Conservation (phyloP, 2,888 invertebrate species). For the Sclerodermus sp. region DNA sequence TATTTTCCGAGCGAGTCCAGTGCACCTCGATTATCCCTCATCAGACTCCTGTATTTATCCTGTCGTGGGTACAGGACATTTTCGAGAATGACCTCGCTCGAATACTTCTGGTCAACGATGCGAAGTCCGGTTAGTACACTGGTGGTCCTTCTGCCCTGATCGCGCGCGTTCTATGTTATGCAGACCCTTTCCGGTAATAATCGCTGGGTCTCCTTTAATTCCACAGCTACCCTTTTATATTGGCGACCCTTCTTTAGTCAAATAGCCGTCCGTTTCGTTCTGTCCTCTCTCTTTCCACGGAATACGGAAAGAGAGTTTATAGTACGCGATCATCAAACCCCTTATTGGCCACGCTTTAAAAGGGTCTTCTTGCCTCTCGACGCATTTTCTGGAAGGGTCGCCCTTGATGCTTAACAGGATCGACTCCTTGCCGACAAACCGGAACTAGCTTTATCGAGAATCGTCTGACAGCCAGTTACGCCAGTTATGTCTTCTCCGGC, state of each 20-base stretch:
- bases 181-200: conserved; percentile 37
- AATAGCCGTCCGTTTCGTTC: conserved; percentile 35
- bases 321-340: conserved; percentile 11
- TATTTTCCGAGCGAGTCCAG: background rate
- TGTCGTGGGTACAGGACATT: conserved; percentile 9
- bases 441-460: background rate
- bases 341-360: conserved; percentile 14
- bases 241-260: conserved; percentile 44
- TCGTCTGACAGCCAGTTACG: no score
- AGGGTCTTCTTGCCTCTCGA: conserved; percentile 16
- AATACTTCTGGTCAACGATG: conserved; percentile 31
- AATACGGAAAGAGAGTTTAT: conserved; percentile 12
- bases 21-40: conserved; percentile 9
- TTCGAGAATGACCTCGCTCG: conserved; percentile 14
- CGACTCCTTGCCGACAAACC: conserved; percentile 26
- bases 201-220: conserved; percentile 49
- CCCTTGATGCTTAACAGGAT: conserved; percentile 23
- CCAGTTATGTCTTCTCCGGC: no score
- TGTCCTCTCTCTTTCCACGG: conserved; percentile 11
- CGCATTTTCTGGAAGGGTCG: background rate
- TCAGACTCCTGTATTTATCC: conserved; percentile 13
- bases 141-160: conserved; percentile 31
- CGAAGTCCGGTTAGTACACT: conserved; percentile 29
- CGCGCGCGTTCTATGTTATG: conserved; percentile 22
- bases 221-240: conserved; percentile 48